Evolutionary conservation across 2,797 vertebrate species (phyloP).

Genomic region (Eutrigla gurnardus): DNA sequence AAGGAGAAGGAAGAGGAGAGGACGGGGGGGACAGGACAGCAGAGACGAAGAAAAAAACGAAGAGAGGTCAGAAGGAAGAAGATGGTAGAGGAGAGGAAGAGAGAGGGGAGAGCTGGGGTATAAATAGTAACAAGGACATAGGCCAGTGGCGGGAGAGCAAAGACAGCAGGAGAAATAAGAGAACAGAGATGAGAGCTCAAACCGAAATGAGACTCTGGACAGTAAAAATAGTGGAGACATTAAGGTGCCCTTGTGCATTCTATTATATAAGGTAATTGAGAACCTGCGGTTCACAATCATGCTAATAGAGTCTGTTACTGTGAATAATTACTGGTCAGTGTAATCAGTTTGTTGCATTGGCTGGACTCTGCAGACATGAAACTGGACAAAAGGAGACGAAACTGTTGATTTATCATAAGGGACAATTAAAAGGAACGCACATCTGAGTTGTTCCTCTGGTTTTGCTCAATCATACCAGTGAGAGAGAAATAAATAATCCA

Average conservation of each 20-base stretch:
- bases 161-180: conserved; percentile 65
- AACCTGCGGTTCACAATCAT: conserved; percentile 39
- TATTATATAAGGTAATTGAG: conserved; percentile 51
- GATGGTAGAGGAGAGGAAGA: conserved; percentile 32
- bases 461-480: conserved; percentile 41
- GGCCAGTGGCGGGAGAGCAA: conserved; percentile 66
- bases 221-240: conserved; percentile 45
- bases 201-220: conserved; percentile 55
- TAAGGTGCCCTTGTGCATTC: conserved; percentile 57
- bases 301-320: conserved; percentile 32
- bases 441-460: conserved; percentile 32
- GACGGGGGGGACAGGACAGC: conserved; percentile 34
- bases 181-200: conserved; percentile 46
- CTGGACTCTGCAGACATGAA: conserved; percentile 14
- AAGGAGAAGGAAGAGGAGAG: conserved; percentile 17
- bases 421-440: conserved; percentile 31
- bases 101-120: conserved; percentile 46
- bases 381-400: conserved; percentile 15
- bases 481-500: conserved; percentile 30
- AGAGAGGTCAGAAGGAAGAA: conserved; percentile 53
- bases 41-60: conserved; percentile 27
- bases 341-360: conserved; percentile 19
- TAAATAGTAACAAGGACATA: conserved; percentile 79
- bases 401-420: conserved; percentile 19
- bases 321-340: conserved; percentile 48